phyloP scores from a whole-genome alignment of 2,888 invertebrate species.

The Venusia cambrica region DNA sequence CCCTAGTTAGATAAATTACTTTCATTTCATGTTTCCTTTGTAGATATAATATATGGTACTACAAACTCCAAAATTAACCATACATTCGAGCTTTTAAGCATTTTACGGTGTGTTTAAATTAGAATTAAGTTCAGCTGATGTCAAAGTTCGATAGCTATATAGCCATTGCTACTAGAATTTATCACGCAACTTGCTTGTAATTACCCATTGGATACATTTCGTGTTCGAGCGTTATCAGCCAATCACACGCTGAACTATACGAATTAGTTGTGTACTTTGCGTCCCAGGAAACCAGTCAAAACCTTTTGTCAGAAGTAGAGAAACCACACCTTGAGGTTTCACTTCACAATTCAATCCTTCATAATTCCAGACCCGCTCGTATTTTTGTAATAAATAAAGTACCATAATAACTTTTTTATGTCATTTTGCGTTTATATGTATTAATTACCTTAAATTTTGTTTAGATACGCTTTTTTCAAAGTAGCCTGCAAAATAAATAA shows the following conservation, averaged over 20 bases:
- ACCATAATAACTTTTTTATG: too few relatives aligned
- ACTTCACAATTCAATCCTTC: too few relatives aligned
- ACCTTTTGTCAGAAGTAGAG: not conserved
- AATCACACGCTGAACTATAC: conserved; percentile 2
- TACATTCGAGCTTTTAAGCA: not conserved
- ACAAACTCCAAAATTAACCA: too few relatives aligned
- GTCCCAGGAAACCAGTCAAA: conserved; percentile 1
- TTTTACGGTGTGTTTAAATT: conserved; percentile 8
- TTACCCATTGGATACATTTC: conserved; percentile 10
- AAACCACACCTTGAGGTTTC: not conserved
- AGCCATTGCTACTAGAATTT: conserved; percentile 7
- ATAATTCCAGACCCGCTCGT: too few relatives aligned
- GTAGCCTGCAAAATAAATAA: too few relatives aligned
- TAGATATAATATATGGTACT: too few relatives aligned
- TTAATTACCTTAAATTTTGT: too few relatives aligned
- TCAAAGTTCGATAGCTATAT: conserved; percentile 8
- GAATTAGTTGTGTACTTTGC: conserved; percentile 2
- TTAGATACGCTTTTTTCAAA: too few relatives aligned
- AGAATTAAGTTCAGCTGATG: conserved; percentile 5
- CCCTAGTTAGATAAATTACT: too few relatives aligned
- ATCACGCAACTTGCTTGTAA: conserved; percentile 11
- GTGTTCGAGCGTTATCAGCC: conserved; percentile 11
- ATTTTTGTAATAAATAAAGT: too few relatives aligned
- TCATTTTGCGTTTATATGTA: too few relatives aligned
- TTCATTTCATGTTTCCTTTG: too few relatives aligned